phyloP scores from a whole-genome alignment of 2,888 invertebrate species.

The Heliconius erato region DNA sequence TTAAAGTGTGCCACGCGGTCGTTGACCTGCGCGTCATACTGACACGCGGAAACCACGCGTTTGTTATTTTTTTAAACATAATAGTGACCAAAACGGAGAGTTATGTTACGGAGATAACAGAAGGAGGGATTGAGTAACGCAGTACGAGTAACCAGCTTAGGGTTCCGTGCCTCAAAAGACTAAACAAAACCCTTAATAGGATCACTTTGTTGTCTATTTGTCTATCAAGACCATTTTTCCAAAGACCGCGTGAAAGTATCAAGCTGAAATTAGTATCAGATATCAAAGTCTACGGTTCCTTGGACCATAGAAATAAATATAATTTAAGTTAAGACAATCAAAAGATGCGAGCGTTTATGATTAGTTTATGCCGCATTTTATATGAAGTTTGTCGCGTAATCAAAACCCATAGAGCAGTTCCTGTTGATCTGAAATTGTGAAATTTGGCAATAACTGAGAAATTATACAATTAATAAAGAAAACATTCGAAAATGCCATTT shows the following conservation, averaged over 20 bases:
- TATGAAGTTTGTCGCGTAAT: neutral
- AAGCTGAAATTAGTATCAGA: neutral
- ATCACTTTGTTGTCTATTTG: neutral
- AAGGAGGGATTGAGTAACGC: neutral
- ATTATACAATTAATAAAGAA: no score
- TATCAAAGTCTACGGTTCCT: neutral
- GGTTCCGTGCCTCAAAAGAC: neutral
- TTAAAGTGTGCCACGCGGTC: slow-evolving; percentile 23
- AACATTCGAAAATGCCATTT: no score
- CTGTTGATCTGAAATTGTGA: no score
- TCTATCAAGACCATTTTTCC: neutral
- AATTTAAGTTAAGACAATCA: neutral
- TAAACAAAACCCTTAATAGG: neutral
- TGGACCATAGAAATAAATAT: neutral
- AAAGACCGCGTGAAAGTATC: neutral
- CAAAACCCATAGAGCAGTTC: no score
- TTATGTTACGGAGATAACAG: neutral
- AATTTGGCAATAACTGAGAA: no score
- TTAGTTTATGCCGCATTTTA: neutral
- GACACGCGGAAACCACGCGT: slow-evolving; percentile 9
- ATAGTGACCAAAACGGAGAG: neutral
- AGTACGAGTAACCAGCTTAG: neutral
- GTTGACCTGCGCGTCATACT: neutral
- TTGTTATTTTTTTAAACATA: neutral
- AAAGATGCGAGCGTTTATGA: neutral